These are phyloP conservation scores for Sphenopsis melanotis DNA, from an alignment of 2,797 vertebrate species.

Conservation along the genomic window DNA sequence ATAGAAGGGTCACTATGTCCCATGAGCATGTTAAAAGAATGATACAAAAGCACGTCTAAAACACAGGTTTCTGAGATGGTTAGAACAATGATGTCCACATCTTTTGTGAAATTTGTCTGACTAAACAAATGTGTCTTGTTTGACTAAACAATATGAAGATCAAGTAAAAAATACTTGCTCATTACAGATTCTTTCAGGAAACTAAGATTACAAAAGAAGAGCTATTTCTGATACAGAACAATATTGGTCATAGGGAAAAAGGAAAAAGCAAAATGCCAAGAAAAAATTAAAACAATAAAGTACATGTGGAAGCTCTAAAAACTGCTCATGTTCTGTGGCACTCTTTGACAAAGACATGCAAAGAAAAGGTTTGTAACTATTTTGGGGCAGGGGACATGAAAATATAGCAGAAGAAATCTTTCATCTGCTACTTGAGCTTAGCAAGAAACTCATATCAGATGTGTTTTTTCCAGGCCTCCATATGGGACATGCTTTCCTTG, in stretches of 20 bases:
- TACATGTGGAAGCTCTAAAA: neutral
- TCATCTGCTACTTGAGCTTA: neutral
- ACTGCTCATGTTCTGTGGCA: neutral
- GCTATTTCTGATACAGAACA: neutral
- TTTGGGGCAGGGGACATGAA: neutral
- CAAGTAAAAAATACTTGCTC: neutral
- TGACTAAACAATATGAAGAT: neutral
- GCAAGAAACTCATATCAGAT: neutral
- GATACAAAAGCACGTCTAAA: neutral
- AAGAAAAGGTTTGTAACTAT: neutral
- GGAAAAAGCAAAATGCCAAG: neutral
- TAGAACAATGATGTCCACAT: neutral
- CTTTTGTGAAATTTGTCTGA: neutral
- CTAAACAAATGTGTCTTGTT: neutral
- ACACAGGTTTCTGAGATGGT: neutral
- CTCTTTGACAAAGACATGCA: neutral
- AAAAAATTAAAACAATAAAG: neutral
- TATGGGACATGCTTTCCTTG: neutral
- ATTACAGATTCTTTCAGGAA: neutral
- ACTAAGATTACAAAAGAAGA: neutral
- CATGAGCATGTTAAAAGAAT: neutral
- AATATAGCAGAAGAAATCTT: neutral
- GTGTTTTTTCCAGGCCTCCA: neutral
- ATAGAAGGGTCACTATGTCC: neutral
- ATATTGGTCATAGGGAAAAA: neutral